Base-by-base conservation (phyloP, 2,888 invertebrate species). In the Mesorhabditis spiculigera region DNA sequence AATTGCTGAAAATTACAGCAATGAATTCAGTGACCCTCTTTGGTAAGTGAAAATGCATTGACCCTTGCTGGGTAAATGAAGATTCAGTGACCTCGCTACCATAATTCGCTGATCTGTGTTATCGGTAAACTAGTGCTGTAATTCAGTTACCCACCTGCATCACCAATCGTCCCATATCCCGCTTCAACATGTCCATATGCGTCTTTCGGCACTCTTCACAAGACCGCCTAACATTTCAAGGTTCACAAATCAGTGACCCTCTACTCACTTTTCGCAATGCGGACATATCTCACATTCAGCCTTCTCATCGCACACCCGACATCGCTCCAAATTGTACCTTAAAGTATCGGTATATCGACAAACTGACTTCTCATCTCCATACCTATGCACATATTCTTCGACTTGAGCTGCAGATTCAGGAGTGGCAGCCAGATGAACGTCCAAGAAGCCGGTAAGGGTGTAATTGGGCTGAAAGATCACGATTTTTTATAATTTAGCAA, bases 171-270 rank as follows among this genome's bases (percentile, higher is more conserved):
- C 91, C 90, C 64, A 95, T 93, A 89, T 95, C 95, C 72, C 95
- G 90, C 80, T 94, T 91, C 72, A 96, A 89, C 78, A 95, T 94
- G 87, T 96, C 95, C 91, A 94, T 92, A 87, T 97, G 96, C 13
- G 94, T 93, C 62, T 86, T 87, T 87, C 95, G 95, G 88, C 98
- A 98, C 86, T 95, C 94, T 80, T 92, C 91, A 88, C 97, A 98
- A 75, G 96, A 92, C 88, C 94, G 93, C 58, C 58, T 50, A 13
- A 50, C 8, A 50, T 50, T 50, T 13, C 58, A 86, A n/a, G n/a
- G n/a, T 50, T 43, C 43, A 13, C 43, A 43, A 61, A 43, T 42
- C 66, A 58, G 68, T 75, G 58, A n/a, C n/a, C 58, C 58, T 28
- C 28, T 13, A n/a, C 58, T 50, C 58, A 50, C 63, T 95, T 94